Evolutionary conservation across 2,113 vertebrate genomes (phyloP).

Genomic region (Gnathonemus longibarbis): DNA sequence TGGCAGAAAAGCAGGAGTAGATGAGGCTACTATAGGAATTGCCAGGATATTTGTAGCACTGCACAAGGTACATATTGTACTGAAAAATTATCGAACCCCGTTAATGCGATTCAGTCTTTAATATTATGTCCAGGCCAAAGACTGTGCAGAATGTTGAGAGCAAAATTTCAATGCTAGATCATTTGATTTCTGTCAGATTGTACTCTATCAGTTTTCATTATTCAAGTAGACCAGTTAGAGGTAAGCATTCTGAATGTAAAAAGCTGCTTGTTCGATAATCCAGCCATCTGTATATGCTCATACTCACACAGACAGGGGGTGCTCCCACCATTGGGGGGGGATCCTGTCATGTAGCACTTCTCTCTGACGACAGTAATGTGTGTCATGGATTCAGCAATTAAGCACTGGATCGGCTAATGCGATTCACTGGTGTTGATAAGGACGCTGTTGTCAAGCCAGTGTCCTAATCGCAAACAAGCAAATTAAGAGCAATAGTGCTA

Average conservation of each 20-base stretch:
- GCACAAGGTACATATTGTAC: not conserved
- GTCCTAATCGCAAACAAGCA: not conserved
- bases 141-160: not conserved
- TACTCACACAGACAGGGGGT: not conserved
- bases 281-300: not conserved
- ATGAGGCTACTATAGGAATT: not conserved
- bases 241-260: not conserved
- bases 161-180: not conserved
- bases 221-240: not conserved
- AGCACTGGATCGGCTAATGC: not conserved
- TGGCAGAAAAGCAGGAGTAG: not conserved
- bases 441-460: not conserved
- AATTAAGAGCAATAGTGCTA: conserved; percentile 8
- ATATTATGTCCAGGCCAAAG: not conserved
- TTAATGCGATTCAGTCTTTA: not conserved
- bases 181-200: not conserved
- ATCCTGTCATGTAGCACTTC: not conserved
- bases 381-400: not conserved
- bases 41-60: not conserved
- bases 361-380: not conserved
- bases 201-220: not conserved
- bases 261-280: not conserved
- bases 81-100: not conserved
- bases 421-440: not conserved
- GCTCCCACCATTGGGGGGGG: not conserved